phyloP scores from a whole-genome alignment of 35 echinoderm and acorn worm species.

The Amphiura filiformis region DNA sequence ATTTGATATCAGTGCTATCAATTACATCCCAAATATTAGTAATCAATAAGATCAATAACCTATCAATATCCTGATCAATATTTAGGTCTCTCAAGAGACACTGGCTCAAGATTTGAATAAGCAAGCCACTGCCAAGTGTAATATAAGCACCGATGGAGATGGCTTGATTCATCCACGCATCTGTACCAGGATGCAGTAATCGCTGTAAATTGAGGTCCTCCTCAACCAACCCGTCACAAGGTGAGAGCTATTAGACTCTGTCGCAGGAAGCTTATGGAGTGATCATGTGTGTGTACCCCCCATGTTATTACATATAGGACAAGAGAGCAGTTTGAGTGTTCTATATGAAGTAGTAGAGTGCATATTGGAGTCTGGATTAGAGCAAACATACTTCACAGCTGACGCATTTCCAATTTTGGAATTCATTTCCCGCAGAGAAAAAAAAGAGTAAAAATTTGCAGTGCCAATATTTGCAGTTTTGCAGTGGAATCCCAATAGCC shows the following conservation, averaged over 20 bases:
- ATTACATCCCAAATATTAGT: too few species aligned
- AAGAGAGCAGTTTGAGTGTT: slow-evolving; percentile 7
- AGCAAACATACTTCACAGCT: neutral
- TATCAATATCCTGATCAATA: too few species aligned
- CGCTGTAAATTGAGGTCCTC: neutral
- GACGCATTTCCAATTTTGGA: neutral
- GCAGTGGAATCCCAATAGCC: neutral
- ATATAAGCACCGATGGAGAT: neutral
- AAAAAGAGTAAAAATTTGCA: neutral
- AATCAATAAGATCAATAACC: too few species aligned
- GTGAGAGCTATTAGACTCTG: neutral
- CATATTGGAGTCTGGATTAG: neutral
- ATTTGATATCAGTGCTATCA: too few species aligned
- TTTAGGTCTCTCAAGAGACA: too few species aligned
- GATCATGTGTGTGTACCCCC: neutral
- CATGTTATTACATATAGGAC: neutral
- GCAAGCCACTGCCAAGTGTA: neutral
- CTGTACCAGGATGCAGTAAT: neutral
- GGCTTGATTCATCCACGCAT: neutral
- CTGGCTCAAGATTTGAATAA: too few species aligned
- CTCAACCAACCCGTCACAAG: neutral
- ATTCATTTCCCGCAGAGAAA: neutral
- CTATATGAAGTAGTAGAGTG: neutral
- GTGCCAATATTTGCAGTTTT: slow-evolving; percentile 6
- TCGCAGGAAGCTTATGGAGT: neutral